phyloP scores from a whole-genome alignment of 2,113 vertebrate genomes.

The Trogon melanurus region DNA sequence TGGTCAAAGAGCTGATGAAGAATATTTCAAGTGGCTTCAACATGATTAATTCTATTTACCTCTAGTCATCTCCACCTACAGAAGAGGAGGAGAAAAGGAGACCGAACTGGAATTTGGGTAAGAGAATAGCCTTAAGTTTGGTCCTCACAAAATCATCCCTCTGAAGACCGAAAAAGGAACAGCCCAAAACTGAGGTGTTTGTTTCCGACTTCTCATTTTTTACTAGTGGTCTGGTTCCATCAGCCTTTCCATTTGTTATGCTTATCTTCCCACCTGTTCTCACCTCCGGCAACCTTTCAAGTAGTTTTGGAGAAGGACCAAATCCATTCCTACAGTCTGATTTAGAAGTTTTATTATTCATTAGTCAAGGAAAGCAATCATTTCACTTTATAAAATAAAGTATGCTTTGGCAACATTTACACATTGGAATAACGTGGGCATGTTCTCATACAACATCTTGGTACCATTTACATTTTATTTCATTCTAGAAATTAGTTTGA shows the following conservation, averaged over 20 bases:
- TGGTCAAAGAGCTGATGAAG: neutral
- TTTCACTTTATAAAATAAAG: neutral
- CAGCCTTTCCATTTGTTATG: neutral
- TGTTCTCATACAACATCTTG: neutral
- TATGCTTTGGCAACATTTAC: neutral
- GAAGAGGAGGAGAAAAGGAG: neutral
- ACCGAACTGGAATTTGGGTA: neutral
- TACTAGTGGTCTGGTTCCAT: neutral
- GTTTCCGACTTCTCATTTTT: neutral
- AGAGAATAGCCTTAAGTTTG: neutral
- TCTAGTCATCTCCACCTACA: neutral
- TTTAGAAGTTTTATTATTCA: neutral
- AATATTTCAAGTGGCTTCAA: neutral
- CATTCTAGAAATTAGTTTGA: neutral
- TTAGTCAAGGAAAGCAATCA: neutral
- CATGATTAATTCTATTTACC: neutral
- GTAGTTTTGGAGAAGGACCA: neutral
- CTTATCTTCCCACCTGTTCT: neutral
- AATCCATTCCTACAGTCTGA: neutral
- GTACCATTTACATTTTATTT: neutral
- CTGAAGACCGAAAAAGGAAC: neutral
- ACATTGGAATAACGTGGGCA: rapidly evolving
- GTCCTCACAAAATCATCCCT: neutral
- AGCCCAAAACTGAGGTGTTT: neutral
- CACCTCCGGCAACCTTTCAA: neutral